Conservation (phyloP, 1,140 invertebrate species). For the Eulimnadia texana region DNA sequence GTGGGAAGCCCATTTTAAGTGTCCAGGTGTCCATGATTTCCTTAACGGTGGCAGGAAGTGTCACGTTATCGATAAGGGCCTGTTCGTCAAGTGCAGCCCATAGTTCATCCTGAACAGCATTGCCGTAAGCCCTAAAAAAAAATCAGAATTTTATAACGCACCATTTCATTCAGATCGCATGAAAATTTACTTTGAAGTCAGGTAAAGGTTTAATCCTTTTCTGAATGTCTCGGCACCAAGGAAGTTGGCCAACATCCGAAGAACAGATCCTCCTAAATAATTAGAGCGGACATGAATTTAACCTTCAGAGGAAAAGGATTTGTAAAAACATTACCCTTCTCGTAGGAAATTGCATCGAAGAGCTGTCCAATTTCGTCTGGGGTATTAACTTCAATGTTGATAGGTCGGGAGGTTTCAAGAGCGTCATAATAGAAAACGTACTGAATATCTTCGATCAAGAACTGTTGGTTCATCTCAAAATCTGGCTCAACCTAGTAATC, state of each 20-base stretch:
- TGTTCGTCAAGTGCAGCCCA: conserved; percentile 65
- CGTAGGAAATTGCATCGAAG: conserved; percentile 86
- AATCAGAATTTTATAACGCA: too few relatives aligned
- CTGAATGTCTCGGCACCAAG: conserved; percentile 68
- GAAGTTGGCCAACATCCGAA: conserved; percentile 89
- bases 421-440: conserved; percentile 69
- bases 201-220: conserved; percentile 57
- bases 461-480: conserved; percentile 68
- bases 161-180: too few relatives aligned
- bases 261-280: conserved; percentile 73
- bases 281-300: conserved; percentile 32
- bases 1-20: conserved; percentile 69
- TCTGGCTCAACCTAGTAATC: conserved; percentile 49
- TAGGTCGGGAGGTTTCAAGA: conserved; percentile 78
- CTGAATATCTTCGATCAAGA: conserved; percentile 64
- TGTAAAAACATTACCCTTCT: conserved; percentile 46
- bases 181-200: conserved; percentile 44
- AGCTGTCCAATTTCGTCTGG: conserved; percentile 85
- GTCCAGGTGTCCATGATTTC: conserved; percentile 84
- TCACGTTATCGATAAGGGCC: conserved; percentile 41
- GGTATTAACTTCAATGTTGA: conserved; percentile 69
- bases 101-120: conserved; percentile 69
- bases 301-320: not conserved
- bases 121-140: conserved; percentile 43
- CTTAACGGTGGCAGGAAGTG: conserved; percentile 45